Evolutionary conservation across 2,113 vertebrate genomes (phyloP).

Genomic region (Panthera leo): DNA sequence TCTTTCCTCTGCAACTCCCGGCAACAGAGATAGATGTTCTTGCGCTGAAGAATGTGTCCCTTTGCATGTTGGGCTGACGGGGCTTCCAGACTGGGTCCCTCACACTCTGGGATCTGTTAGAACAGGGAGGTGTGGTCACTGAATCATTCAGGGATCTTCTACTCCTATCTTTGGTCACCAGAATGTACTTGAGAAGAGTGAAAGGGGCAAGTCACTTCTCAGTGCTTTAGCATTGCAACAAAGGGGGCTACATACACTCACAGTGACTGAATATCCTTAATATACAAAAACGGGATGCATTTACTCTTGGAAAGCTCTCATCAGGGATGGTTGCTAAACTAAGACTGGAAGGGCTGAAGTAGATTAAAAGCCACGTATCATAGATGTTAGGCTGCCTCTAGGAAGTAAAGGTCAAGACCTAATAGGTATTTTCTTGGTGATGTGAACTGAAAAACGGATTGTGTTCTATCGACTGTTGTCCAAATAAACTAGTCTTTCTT

Average conservation of each 20-base stretch:
- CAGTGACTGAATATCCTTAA: background rate
- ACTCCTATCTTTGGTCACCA: background rate
- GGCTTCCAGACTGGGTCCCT: background rate
- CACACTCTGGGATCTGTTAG: fast-evolving
- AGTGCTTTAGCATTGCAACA: background rate
- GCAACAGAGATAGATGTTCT: no score
- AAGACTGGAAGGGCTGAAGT: background rate
- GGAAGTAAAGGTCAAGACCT: background rate
- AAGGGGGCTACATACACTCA: background rate
- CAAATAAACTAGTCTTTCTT: background rate
- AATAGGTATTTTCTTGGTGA: background rate
- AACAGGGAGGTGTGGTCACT: background rate
- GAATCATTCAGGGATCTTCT: background rate
- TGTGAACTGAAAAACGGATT: background rate
- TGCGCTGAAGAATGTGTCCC: background rate
- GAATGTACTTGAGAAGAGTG: background rate
- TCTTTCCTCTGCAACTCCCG: background rate
- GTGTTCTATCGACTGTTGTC: background rate
- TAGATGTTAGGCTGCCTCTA: background rate
- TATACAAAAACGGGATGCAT: background rate
- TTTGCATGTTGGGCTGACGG: background rate
- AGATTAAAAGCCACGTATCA: background rate
- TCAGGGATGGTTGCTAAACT: background rate
- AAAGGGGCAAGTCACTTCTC: background rate
- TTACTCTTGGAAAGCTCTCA: background rate